A percentile compares a stretch with the other conserved stretches of the same genome.
Evolutionary conservation across 2,113 vertebrate genomes (phyloP).

Genomic region (Sinocyclocheilus anshuiensis): DNA sequence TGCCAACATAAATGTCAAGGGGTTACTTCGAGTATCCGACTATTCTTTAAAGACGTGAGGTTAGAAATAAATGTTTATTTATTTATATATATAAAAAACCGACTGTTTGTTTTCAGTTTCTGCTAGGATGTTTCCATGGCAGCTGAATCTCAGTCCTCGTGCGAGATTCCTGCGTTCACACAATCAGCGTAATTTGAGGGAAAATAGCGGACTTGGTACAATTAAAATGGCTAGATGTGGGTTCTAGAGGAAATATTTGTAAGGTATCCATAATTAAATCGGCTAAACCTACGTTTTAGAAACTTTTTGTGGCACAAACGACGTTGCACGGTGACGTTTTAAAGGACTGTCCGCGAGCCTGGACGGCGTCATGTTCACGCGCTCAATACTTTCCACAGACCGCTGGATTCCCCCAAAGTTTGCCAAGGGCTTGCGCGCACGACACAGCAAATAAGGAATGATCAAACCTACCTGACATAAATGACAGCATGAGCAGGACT

Average conservation of each 20-base stretch:
- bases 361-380: slow-evolving; percentile 37
- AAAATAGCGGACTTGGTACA: not conserved
- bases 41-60: not conserved
- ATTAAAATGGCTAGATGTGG: not conserved
- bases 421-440: slow-evolving; percentile 8
- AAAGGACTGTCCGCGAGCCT: slow-evolving; percentile 27
- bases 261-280: not conserved
- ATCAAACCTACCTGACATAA: slow-evolving; percentile 71
- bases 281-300: not conserved
- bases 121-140: slow-evolving; percentile 63
- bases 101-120: slow-evolving; percentile 39
- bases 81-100: not conserved
- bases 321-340: not conserved
- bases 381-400: slow-evolving; percentile 32
- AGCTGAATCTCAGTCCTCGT: slow-evolving; percentile 60
- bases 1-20: slow-evolving; percentile 8
- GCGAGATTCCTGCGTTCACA: slow-evolving; percentile 39
- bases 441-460: not conserved
- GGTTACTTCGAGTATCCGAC: not conserved
- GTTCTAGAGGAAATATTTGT: not conserved
- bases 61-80: not conserved
- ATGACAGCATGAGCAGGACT: slow-evolving; percentile 62
- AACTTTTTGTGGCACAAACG: slow-evolving; percentile 28
- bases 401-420: slow-evolving; percentile 38
- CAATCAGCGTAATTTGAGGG: not conserved